Evolutionary conservation across 1,140 invertebrate species (phyloP), one percentile per base, ranked within the genome.

Genomic region (Rhizoglyphus robini): DNA sequence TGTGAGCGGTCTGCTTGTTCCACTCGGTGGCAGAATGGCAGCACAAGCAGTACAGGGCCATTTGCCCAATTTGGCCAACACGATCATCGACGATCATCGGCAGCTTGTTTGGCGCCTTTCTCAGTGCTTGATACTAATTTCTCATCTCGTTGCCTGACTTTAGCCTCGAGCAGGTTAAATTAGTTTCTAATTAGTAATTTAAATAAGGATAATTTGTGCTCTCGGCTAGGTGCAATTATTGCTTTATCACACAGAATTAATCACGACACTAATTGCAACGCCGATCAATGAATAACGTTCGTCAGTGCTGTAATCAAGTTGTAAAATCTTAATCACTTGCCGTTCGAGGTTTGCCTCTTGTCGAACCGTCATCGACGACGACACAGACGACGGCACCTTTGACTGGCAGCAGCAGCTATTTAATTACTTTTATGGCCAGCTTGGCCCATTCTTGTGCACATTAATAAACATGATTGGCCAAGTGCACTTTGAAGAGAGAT

Each of bases 121-220:
- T 8, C 20, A 8, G 20, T 11, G 8, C 23, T 8, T 54, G 51
- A 15, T 23, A 20, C 8, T 54, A 5, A 8, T 54, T 15, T 41
- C n/a, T n/a, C n/a, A n/a, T 54, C 51, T 54, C 31, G 8, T 54
- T 54, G 51, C 51, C 51, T 20, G 51, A 23, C 41, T 15, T 46
- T 23, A 15, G 41, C 15, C n/a, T n/a, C n/a, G n/a, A 5, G 25
- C 4, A 1, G n/a, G 58, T 60, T 60, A 60, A 60, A 60, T 60
- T 60, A 60, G 58, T 60, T 60, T 60, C 58, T 60, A 60, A 60
- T 60, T 60, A 60, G 58, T 32, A 60, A 60, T 54, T 54, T 54
- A 54, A 54, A 54, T 54, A 54, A 54, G 51, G 8, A 8, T 54
- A 54, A 54, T 54, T 54, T 54, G 51, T 32, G 23, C 51, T 11